Percentiles rank a stretch among this genome's conserved stretches.
Conservation (phyloP, 1,140 invertebrate genomes). For the Nymphalis io region DNA sequence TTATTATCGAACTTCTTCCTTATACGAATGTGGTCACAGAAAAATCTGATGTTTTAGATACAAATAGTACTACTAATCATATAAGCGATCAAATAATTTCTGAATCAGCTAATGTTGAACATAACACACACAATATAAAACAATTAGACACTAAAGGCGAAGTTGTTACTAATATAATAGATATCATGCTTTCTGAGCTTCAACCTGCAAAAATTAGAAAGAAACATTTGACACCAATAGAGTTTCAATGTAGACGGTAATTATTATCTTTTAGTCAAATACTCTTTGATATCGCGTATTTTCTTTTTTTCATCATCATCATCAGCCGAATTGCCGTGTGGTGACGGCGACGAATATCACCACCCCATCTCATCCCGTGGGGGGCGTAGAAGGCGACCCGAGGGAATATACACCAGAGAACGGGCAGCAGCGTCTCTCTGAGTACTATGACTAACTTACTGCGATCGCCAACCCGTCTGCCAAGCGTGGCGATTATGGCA, state of each 20-base stretch:
- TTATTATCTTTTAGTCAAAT: background rate
- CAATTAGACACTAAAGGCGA: slow-evolving; percentile 7
- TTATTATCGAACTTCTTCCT: slow-evolving; percentile 2
- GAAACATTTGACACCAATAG: slow-evolving; percentile 53
- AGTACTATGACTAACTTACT: too few species aligned
- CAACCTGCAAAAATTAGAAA: slow-evolving; percentile 58
- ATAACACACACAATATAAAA: background rate
- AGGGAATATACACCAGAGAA: too few species aligned
- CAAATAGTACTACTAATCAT: background rate
- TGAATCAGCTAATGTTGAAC: slow-evolving; percentile 20
- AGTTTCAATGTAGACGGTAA: slow-evolving; percentile 71
- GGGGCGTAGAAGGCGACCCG: too few species aligned
- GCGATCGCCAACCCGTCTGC: too few species aligned
- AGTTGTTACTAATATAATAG: slow-evolving; percentile 38
- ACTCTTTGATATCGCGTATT: too few species aligned
- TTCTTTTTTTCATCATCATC: too few species aligned
- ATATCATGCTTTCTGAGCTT: slow-evolving; percentile 47
- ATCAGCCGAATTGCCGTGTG: too few species aligned
- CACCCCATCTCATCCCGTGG: too few species aligned
- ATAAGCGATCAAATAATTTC: slow-evolving; percentile 19
- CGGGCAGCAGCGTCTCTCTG: too few species aligned
- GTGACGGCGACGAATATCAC: too few species aligned
- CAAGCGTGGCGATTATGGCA: too few species aligned
- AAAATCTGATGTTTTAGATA: background rate
- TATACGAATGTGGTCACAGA: background rate